Evolutionary conservation across 2,888 invertebrate genomes (phyloP), one percentile per base, ranked within the genome.

Genomic region (Mythimna impura): DNA sequence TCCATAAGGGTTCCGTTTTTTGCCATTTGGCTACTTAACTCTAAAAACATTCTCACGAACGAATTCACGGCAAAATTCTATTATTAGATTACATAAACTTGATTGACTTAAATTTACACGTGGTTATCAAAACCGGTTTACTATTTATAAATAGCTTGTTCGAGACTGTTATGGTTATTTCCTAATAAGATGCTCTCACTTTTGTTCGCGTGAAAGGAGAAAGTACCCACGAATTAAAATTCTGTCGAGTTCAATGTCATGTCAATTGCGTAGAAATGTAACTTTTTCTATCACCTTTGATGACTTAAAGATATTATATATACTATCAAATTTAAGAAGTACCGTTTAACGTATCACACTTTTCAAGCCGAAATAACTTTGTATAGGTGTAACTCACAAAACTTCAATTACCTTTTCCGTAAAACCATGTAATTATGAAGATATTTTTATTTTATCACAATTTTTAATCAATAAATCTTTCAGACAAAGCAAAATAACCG

Each of bases 91-190:
- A 30, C 30, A 7, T 17, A 50, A 50, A 50, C 50, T 20, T 50
- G 50, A 1, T 50, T 50, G 20, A 50, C 50, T n/a, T 52, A 2
- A 7, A 34, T 58, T 58, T 34, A 34, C 30, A 30, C 30, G 20
- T 57, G 25, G 57, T 36, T 8, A n/a, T 36, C n/a, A 20, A n/a
- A 34, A 74, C 74, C 43, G 34, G 43, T 34, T 72, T 40, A 34
- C 34, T 58, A 36, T 36, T 36, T 58, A 61, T n/a, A 61, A 40
- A 40, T 25, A 47, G 36, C 17, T 65, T 14, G 43, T 36, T 30
- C 6, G 25, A 66, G 12, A 36, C 0, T 43, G 5, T 43, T 47
- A 9, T 43, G 43, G 8, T 73, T 6, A 60, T 17, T 47, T 34
- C 4, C 7, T 17, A 36, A n/a, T 2, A 25, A 3, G 10, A 30